A percentile compares a stretch with the other conserved stretches of the same genome.
phyloP scores from a whole-genome alignment of 2,888 invertebrate species.

The Spatulosminthurus flaviceps region DNA sequence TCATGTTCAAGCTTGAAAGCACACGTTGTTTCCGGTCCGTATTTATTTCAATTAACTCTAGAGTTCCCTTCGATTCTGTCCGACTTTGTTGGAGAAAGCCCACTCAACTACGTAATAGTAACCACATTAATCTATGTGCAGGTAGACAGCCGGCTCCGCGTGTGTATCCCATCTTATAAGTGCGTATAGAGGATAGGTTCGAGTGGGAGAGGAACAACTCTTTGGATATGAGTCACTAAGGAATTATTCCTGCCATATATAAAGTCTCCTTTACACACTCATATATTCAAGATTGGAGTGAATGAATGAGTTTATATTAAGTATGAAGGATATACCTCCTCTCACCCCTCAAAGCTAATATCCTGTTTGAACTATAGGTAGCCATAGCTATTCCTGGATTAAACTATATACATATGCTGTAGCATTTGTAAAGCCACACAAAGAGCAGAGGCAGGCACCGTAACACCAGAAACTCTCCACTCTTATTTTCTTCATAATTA shows the following conservation, averaged over 20 bases:
- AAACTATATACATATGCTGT: slow-evolving; percentile 22
- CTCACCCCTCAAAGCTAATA: slow-evolving; percentile 29
- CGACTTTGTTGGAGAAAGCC: neutral
- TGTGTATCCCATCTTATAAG: no score
- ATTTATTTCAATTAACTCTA: slow-evolving; percentile 42
- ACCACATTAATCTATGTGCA: neutral
- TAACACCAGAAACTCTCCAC: slow-evolving; percentile 24
- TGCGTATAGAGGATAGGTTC: no score
- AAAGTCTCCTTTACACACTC: neutral
- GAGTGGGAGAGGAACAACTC: no score
- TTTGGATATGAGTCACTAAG: no score
- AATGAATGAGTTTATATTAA: neutral
- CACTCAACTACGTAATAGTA: slow-evolving; percentile 5
- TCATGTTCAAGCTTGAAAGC: slow-evolving; percentile 15
- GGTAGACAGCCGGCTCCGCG: neutral
- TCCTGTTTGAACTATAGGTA: neutral
- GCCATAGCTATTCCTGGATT: slow-evolving; percentile 28
- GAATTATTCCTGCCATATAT: no score
- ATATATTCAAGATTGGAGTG: neutral
- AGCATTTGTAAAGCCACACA: slow-evolving; percentile 24
- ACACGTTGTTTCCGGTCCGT: slow-evolving; percentile 29
- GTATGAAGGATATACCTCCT: neutral
- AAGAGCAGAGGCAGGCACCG: neutral
- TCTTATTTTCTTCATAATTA: slow-evolving; percentile 37
- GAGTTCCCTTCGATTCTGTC: neutral